A percentile compares a stretch with the other conserved stretches of the same genome.
These are phyloP conservation scores for Glossophaga mutica DNA, from an alignment of 2,797 vertebrate species.

Conservation along the genomic window DNA sequence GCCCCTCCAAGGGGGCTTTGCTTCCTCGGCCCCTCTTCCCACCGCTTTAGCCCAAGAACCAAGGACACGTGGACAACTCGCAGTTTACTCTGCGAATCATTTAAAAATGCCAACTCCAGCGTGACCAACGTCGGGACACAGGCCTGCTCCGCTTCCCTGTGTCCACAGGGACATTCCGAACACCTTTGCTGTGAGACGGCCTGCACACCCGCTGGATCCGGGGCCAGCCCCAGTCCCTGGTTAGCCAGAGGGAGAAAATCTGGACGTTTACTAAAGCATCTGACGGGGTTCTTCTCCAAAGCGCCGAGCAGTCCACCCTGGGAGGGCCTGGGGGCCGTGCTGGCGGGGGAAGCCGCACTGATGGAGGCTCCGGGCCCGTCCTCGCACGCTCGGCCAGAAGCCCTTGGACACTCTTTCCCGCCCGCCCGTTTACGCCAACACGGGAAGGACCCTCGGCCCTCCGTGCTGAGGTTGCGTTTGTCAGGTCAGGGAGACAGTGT, in stretches of 20 bases:
- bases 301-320: fast-evolving
- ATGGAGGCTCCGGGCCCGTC: neutral
- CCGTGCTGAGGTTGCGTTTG: neutral
- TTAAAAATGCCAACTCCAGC: neutral
- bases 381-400: neutral
- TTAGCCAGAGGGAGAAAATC: neutral
- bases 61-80: fast-evolving
- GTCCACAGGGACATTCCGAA: neutral
- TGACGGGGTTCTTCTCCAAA: neutral
- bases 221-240: fast-evolving
- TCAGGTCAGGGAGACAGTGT: neutral
- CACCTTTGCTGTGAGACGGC: neutral
- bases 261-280: neutral
- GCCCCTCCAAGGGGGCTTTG: fast-evolving
- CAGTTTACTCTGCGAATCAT: neutral
- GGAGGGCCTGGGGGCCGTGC: neutral
- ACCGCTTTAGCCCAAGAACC: neutral
- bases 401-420: fast-evolving
- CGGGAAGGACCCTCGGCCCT: fast-evolving
- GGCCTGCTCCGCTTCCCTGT: fast-evolving
- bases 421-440: fast-evolving
- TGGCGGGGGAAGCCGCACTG: too few species aligned
- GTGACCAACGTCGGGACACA: neutral
- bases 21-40: neutral
- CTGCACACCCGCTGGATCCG: neutral